Evolutionary conservation across 2,888 invertebrate species (phyloP), one percentile per base, ranked within the genome.

Genomic region (Andrena praecox): DNA sequence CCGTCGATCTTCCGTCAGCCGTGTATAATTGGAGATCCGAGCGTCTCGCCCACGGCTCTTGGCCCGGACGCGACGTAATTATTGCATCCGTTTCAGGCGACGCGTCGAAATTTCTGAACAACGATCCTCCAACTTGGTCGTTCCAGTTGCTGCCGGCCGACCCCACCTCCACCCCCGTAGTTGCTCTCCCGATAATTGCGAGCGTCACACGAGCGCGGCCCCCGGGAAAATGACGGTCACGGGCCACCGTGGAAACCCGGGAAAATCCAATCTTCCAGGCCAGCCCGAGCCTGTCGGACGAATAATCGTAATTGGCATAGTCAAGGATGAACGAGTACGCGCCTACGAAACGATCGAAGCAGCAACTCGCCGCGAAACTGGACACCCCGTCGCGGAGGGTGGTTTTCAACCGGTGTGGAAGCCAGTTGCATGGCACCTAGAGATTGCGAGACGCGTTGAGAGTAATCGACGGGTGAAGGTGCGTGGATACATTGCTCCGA

Each of bases 111-210:
- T 80, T 75, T 80, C 70, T 35, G 24, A 67, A 56, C 62, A 70
- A 74, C 62, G 74, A 70, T 75, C 52, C 75, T 66, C 63, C 29
- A 70, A 70, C 69, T 80, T 74, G 66, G 33, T 7, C 62, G 67
- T 56, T 35, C 52, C 54, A 42, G 29, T 24, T 10, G 31, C 20
- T 60, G 20, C 42, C 24, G 50, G n/a, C 59, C 20, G 27, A 16
- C 54, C 56, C 69, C 29, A 2, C 2, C 24, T 24, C 31, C 16
- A 42, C 63, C 12, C 64, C 42, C 27, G 29, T 42, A 16, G 35
- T 12, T 35, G 62, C 71, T 72, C 77, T 59, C 69, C 35, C 77
- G 77, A 83, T 83, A 83, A 83, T 83, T 83, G 82, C 77, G 27
- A 42, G 77, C 73, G 82, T 83, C 77, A 74, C 70, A 77, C 70